Conservation (phyloP, 1,140 invertebrate species). For the Tetramorium parvispinum region DNA sequence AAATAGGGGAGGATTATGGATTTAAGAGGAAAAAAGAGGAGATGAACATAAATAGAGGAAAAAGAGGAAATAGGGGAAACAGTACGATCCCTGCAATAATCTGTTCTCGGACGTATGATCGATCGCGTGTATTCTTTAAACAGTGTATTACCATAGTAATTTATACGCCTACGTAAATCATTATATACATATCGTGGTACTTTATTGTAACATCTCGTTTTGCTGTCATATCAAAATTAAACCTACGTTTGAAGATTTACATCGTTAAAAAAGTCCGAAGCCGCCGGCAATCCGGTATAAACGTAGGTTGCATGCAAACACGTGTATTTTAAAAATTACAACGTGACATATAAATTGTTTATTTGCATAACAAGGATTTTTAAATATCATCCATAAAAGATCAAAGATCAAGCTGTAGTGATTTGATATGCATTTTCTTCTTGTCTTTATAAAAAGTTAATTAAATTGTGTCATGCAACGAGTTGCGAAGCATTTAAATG, state of each 20-base stretch:
- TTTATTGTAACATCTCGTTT: neutral
- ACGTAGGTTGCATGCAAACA: too few species aligned
- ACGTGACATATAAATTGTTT: neutral
- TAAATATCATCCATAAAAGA: neutral
- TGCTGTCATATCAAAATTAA: slow-evolving; percentile 32
- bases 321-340: neutral
- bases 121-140: slow-evolving; percentile 4
- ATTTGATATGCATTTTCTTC: neutral
- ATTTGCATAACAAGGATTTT: neutral
- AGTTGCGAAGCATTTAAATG: neutral
- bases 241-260: neutral
- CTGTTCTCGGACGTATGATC: neutral
- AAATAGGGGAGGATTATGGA: too few species aligned
- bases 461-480: neutral
- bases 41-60: too few species aligned
- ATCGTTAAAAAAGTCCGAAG: neutral
- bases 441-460: neutral
- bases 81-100: too few species aligned
- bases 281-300: neutral
- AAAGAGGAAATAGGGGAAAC: too few species aligned
- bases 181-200: neutral
- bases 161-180: slow-evolving; percentile 9
- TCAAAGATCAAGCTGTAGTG: neutral
- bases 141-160: slow-evolving; percentile 14
- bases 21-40: too few species aligned